Evolutionary conservation across 1,140 invertebrate genomes (phyloP).

Genomic region (Coenobita brevimanus): DNA sequence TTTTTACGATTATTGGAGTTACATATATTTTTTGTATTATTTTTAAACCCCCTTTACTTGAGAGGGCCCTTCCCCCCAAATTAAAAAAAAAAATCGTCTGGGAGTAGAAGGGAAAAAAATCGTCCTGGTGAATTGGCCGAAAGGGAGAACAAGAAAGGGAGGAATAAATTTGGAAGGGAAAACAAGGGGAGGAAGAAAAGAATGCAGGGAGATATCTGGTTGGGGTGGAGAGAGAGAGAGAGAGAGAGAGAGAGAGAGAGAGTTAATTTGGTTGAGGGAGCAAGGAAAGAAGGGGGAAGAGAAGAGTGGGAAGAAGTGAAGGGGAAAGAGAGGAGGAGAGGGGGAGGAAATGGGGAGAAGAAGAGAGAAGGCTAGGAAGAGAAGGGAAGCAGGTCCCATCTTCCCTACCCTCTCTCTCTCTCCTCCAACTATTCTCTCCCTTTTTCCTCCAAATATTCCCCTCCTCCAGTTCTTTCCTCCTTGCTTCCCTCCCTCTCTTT

Average conservation of each 20-base stretch:
- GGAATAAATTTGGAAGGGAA: too few species aligned
- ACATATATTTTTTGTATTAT: too few species aligned
- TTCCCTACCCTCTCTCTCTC: not conserved
- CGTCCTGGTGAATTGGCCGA: too few species aligned
- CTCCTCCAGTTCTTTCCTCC: not conserved
- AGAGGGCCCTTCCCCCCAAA: too few species aligned
- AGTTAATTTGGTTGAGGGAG: too few species aligned
- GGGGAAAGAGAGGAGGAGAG: not conserved
- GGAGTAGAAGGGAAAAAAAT: too few species aligned
- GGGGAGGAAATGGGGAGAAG: not conserved
- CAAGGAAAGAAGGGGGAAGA: not conserved
- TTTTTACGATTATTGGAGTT: too few species aligned
- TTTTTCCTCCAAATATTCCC: not conserved
- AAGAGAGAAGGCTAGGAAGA: not conserved
- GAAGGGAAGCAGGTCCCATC: not conserved
- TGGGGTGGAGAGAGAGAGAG: conserved; percentile 4
- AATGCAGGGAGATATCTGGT: not conserved
- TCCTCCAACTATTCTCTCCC: not conserved
- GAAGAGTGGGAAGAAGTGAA: not conserved
- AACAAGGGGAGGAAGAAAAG: conserved; percentile 1
- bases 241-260: not conserved
- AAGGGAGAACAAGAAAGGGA: too few species aligned
- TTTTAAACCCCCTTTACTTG: too few species aligned
- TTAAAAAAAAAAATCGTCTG: too few species aligned
- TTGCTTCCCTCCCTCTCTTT: not conserved